These are phyloP conservation scores for Petrocephalus microphthalmus DNA, from an alignment of 2,113 vertebrate genomes.

Conservation along the genomic window DNA sequence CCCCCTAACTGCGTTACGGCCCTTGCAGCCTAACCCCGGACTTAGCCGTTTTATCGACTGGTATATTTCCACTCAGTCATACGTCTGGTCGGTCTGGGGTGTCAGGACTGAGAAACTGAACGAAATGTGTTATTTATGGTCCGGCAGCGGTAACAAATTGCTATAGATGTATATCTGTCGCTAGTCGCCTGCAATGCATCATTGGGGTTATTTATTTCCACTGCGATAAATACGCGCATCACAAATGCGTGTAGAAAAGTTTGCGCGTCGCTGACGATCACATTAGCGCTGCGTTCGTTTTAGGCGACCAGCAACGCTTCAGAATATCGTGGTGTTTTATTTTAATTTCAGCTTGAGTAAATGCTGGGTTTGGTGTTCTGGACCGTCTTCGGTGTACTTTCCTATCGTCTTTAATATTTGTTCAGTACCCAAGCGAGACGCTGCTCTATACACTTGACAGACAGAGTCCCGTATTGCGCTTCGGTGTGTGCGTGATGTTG, in stretches of 20 bases:
- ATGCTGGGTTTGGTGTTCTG: neutral
- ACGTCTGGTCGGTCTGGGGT: neutral
- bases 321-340: neutral
- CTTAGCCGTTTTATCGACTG: neutral
- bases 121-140: slow-evolving; percentile 26
- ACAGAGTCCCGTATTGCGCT: neutral
- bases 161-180: neutral
- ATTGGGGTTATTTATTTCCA: neutral
- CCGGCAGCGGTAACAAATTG: neutral
- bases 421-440: neutral
- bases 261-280: neutral
- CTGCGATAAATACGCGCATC: neutral
- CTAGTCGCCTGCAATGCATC: neutral
- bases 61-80: slow-evolving; percentile 9
- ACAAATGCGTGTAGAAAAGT: neutral
- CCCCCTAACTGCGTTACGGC: neutral
- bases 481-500: slow-evolving; percentile 60
- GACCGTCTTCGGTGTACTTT: neutral
- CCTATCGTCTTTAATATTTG: neutral
- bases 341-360: neutral
- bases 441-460: neutral
- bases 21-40: neutral
- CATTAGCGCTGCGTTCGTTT: neutral
- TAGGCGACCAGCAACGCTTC: neutral
- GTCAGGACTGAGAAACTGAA: neutral